These are phyloP conservation scores for Aethes cnicana DNA, from an alignment of 2,888 invertebrate genomes.

Conservation along the genomic window DNA sequence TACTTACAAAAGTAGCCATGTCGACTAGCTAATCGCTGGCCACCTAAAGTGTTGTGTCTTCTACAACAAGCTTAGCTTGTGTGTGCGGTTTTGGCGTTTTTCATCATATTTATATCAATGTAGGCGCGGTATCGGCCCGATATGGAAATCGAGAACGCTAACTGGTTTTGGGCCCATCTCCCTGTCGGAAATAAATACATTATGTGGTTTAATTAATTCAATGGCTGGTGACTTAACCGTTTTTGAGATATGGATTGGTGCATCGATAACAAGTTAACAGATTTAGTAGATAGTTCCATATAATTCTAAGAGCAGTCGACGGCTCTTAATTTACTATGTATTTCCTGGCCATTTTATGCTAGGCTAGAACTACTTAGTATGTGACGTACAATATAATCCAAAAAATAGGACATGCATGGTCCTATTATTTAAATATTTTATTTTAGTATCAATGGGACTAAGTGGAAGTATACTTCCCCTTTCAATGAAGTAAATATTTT, in stretches of 20 bases:
- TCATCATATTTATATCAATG: slow-evolving; percentile 75
- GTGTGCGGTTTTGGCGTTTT: slow-evolving; percentile 60
- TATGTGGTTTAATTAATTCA: slow-evolving; percentile 63
- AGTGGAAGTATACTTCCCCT: too few species aligned
- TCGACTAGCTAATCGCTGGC: slow-evolving; percentile 79
- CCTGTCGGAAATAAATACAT: slow-evolving; percentile 63
- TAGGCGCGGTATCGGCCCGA: slow-evolving; percentile 50
- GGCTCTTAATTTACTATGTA: too few species aligned
- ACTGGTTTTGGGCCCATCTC: slow-evolving; percentile 62
- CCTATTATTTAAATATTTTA: too few species aligned
- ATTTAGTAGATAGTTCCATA: too few species aligned
- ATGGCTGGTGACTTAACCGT: slow-evolving; percentile 63
- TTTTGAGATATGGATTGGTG: slow-evolving; percentile 46
- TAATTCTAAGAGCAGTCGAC: too few species aligned
- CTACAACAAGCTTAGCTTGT: slow-evolving; percentile 69
- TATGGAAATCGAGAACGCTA: slow-evolving; percentile 58
- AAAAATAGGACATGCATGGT: too few species aligned
- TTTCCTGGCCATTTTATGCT: too few species aligned
- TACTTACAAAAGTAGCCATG: slow-evolving; percentile 79
- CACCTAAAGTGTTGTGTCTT: slow-evolving; percentile 62
- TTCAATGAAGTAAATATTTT: too few species aligned
- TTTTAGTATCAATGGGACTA: too few species aligned
- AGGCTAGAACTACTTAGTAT: too few species aligned
- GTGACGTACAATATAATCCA: too few species aligned
- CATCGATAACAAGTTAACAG: too few species aligned